These are phyloP conservation scores for Hiodon tergisus DNA, from an alignment of 2,113 vertebrate species.

Conservation along the genomic window DNA sequence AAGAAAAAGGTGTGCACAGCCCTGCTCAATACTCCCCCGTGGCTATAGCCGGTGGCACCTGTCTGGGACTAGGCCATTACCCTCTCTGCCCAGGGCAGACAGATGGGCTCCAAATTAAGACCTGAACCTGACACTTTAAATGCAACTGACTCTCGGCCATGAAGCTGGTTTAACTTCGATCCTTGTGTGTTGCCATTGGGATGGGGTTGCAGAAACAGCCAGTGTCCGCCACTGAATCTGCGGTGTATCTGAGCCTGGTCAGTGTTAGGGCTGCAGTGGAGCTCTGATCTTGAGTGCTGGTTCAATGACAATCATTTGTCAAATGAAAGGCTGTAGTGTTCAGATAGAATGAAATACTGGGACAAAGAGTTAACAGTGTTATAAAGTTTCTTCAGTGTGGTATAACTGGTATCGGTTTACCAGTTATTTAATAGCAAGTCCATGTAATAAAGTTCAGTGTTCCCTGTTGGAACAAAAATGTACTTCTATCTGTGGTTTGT, in stretches of 20 bases:
- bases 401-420: too few relatives aligned
- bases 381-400: too few relatives aligned
- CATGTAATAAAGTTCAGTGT: not conserved
- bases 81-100: conserved; percentile 24
- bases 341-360: too few relatives aligned
- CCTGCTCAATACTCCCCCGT: too few relatives aligned
- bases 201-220: too few relatives aligned
- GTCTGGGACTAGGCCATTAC: conserved; percentile 16
- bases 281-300: not conserved
- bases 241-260: not conserved
- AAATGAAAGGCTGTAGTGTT: too few relatives aligned
- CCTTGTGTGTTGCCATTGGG: conserved; percentile 17
- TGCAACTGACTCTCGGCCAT: conserved; percentile 27
- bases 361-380: too few relatives aligned
- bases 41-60: not conserved
- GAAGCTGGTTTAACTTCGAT: conserved; percentile 29
- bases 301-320: too few relatives aligned
- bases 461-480: too few relatives aligned
- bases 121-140: conserved; percentile 21
- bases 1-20: not conserved
- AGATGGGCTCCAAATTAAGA: conserved; percentile 53
- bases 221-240: too few relatives aligned
- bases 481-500: too few relatives aligned
- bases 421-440: too few relatives aligned
- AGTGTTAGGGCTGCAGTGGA: conserved; percentile 1